Conservation (phyloP, 2,888 invertebrate genomes). For the Diaphora mendica region DNA sequence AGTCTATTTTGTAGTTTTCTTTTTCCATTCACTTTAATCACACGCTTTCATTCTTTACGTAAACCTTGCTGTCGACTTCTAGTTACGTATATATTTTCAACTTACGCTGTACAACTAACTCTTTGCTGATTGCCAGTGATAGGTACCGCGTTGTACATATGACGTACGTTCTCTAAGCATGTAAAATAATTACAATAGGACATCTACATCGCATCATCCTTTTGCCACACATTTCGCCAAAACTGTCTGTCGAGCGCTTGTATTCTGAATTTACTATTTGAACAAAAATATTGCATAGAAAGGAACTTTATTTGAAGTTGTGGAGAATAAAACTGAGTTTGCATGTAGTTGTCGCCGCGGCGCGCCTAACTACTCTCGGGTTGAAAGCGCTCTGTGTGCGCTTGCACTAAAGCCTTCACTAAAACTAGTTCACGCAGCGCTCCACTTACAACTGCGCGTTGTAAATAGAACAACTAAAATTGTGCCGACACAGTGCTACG, state of each 20-base stretch:
- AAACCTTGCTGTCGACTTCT: too few relatives aligned
- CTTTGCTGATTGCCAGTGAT: too few relatives aligned
- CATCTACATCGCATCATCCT: neutral
- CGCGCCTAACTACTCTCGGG: neutral
- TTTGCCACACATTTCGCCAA: too few relatives aligned
- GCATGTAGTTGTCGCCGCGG: neutral
- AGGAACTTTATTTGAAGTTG: slow-evolving; percentile 9
- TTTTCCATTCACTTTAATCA: too few relatives aligned
- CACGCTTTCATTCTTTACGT: too few relatives aligned
- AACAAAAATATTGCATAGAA: slow-evolving; percentile 3
- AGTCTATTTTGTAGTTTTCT: too few relatives aligned
- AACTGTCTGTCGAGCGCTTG: neutral
- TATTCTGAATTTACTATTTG: neutral
- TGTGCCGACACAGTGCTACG: neutral
- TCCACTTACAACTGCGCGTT: slow-evolving; percentile 10
- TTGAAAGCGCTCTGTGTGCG: slow-evolving; percentile 8
- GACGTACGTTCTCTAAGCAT: neutral
- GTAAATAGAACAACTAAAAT: neutral
- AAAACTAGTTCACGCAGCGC: slow-evolving; percentile 22
- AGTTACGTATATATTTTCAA: too few relatives aligned
- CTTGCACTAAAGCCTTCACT: slow-evolving; percentile 15
- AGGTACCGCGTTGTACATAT: too few relatives aligned
- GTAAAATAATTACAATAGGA: neutral
- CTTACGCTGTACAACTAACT: too few relatives aligned
- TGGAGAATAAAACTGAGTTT: slow-evolving; percentile 9